These are phyloP conservation scores for Haemorhous mexicanus DNA, from an alignment of 2,113 vertebrate species.

Conservation along the genomic window DNA sequence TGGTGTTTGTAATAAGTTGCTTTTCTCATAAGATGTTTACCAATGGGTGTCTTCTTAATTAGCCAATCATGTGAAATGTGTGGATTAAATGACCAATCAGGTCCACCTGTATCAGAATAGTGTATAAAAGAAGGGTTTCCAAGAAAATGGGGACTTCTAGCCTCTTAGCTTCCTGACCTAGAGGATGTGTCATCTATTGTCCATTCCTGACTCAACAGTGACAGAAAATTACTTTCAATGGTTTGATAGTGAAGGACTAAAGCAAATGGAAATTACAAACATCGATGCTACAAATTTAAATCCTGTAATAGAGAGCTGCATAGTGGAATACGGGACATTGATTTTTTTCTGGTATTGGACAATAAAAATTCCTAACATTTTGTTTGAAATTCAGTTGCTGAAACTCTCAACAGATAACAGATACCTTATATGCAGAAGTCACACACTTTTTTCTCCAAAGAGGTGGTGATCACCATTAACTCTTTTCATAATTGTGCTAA, in stretches of 20 bases:
- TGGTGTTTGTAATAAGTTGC: not conserved
- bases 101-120: not conserved
- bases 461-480: not conserved
- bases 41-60: not conserved
- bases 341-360: not conserved
- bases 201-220: not conserved
- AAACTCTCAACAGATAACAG: not conserved
- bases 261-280: not conserved
- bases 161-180: not conserved
- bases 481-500: not conserved
- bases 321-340: not conserved
- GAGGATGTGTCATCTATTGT: not conserved
- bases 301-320: not conserved
- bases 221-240: not conserved
- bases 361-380: not conserved
- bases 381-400: not conserved
- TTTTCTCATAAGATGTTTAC: not conserved
- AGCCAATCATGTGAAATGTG: not conserved
- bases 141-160: not conserved
- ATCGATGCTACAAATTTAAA: not conserved
- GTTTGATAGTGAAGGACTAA: not conserved
- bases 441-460: not conserved
- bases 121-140: not conserved
- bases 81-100: not conserved
- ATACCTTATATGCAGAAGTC: not conserved